Conservation (phyloP, 2,888 invertebrate species). For the Onthophagus sagittarius region DNA sequence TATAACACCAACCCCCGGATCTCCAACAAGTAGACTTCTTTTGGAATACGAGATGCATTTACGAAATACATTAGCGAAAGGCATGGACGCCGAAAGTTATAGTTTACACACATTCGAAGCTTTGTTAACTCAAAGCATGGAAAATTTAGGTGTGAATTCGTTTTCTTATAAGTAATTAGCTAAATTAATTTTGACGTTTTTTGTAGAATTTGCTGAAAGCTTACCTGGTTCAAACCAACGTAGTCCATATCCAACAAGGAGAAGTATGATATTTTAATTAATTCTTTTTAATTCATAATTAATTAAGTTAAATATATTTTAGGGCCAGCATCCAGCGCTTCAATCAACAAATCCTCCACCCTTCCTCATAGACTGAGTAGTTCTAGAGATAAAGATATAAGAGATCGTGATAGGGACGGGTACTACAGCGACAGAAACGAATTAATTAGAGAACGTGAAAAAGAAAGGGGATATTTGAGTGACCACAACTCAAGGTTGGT, state of each 20-base stretch:
- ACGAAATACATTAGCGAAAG: slow-evolving; percentile 86
- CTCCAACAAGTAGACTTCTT: slow-evolving; percentile 78
- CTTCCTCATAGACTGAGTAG: slow-evolving; percentile 70
- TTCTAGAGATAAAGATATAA: slow-evolving; percentile 56
- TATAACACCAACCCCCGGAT: slow-evolving; percentile 73
- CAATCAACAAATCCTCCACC: slow-evolving; percentile 77
- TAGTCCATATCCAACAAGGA: slow-evolving; percentile 79
- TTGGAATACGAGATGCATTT: slow-evolving; percentile 93
- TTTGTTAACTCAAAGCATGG: slow-evolving; percentile 89
- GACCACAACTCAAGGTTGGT: slow-evolving; percentile 73
- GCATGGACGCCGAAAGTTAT: slow-evolving; percentile 93
- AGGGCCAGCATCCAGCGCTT: slow-evolving; percentile 62
- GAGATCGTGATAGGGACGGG: slow-evolving; percentile 71
- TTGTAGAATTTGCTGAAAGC: slow-evolving; percentile 82
- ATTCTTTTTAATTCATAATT: not conserved
- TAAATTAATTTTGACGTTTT: slow-evolving; percentile 19
- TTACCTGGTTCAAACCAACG: slow-evolving; percentile 79
- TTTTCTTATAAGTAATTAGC: not conserved
- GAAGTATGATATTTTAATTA: slow-evolving; percentile 63
- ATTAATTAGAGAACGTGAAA: slow-evolving; percentile 70
- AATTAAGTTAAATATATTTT: slow-evolving; percentile 25
- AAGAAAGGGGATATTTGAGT: slow-evolving; percentile 75
- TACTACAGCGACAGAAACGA: slow-evolving; percentile 90
- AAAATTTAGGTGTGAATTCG: slow-evolving; percentile 71
- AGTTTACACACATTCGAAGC: slow-evolving; percentile 93